Base-by-base conservation (phyloP, 2,113 vertebrate species). In the Pluvianellus socialis region DNA sequence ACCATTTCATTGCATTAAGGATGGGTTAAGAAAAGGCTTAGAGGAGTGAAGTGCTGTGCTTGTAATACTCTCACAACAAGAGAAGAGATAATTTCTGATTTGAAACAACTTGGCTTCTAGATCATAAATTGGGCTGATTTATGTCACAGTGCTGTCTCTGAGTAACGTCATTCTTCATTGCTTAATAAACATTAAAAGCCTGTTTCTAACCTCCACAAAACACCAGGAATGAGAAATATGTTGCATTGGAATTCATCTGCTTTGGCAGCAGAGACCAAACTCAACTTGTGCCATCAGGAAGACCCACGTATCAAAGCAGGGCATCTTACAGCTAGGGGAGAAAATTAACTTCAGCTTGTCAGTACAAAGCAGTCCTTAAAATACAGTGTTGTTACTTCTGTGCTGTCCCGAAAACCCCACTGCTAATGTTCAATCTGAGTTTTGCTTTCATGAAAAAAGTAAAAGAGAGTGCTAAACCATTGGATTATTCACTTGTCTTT, bases 271-370 rank as follows among this genome's bases (percentile, higher is more conserved):
- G 74, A 84, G 35, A 44, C 40, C 58, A 83, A 88, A 86, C 4
- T 5, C 5, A 61, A 21, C 3, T 55, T n/a, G 3, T 67, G 77
- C 17, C 30, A 24, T 76, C 85, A 45, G 44, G 61, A 76, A 59
- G 10, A 61, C 12, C 3, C 3, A 4, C 0, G 0, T 92, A 67
- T 63, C n/a, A 55, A 50, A 61, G 38, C 5, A 52, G 22, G 6
- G 17, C 20, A 21, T 22, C 28, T 32, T 42, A 22, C 23, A 65
- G 11, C 7, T 35, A 40, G 14, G 32, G 18, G 3, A 52, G 21
- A 85, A 92, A 86, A 65, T 17, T 5, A 30, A 52, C 58, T 82
- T 82, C 56, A n/a, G 12, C 61, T 87, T 75, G 15, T 7, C 1
- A 0, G 21, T 72, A 44, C 23, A n/a, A 56, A 22, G 44, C 49